A percentile compares a stretch with the other conserved stretches of the same genome.
These are phyloP conservation scores for Pachyrhynchus sulphureomaculatus DNA, from an alignment of 1,140 invertebrate species.

Conservation along the genomic window DNA sequence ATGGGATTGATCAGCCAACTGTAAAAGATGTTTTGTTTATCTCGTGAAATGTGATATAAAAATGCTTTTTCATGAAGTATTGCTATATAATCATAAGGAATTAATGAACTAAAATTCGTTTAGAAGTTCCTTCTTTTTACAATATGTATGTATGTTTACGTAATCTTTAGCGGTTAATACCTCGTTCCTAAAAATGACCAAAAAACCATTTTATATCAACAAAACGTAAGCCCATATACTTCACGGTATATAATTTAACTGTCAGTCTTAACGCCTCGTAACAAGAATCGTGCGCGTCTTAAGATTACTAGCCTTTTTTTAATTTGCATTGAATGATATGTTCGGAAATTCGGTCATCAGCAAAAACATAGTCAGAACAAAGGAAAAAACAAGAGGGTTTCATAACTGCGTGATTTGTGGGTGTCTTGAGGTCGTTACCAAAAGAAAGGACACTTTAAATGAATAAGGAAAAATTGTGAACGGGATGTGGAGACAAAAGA, in stretches of 20 bases:
- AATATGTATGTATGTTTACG: too few species aligned
- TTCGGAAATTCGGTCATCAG: neutral
- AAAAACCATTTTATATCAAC: neutral
- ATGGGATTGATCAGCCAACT: too few species aligned
- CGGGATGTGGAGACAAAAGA: too few species aligned
- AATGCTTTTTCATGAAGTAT: too few species aligned
- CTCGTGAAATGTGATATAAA: too few species aligned
- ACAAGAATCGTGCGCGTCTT: neutral
- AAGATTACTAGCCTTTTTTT: constrained; percentile 1
- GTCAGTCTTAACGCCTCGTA: constrained; percentile 7
- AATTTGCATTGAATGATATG: constrained; percentile 10
- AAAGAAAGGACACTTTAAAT: neutral
- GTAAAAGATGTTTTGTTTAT: too few species aligned
- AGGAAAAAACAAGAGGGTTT: neutral
- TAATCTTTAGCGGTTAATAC: too few species aligned
- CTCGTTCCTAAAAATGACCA: too few species aligned
- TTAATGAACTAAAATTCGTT: too few species aligned
- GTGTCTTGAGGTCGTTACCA: neutral
- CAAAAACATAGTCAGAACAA: neutral
- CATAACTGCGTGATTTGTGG: constrained; percentile 6
- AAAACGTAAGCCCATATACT: neutral
- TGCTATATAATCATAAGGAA: too few species aligned
- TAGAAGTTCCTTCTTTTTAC: too few species aligned
- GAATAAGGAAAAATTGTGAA: too few species aligned
- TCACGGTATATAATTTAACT: neutral